phyloP scores from a whole-genome alignment of 2,113 vertebrate species.

The Orcinus orca region DNA sequence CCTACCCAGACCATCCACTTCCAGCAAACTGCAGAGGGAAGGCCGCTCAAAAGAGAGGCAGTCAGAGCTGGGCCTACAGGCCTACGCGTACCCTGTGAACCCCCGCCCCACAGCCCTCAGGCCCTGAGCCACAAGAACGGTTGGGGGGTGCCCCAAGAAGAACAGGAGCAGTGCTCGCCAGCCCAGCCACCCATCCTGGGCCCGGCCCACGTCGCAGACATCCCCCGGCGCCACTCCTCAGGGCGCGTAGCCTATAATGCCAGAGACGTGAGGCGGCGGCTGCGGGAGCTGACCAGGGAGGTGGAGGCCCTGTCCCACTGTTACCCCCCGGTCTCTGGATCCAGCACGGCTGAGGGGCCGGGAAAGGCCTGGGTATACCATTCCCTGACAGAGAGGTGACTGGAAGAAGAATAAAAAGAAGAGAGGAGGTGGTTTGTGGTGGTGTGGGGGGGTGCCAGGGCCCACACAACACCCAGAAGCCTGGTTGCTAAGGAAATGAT shows the following conservation, averaged over 20 bases:
- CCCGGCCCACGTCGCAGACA: neutral
- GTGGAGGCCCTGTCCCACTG: constrained; percentile 58
- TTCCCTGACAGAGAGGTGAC: constrained; percentile 42
- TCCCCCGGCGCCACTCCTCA: constrained; percentile 10
- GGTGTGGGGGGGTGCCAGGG: neutral
- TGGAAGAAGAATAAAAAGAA: constrained; percentile 46
- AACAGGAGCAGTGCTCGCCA: neutral
- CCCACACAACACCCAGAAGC: neutral
- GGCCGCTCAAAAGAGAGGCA: constrained; percentile 10
- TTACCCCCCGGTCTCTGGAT: neutral
- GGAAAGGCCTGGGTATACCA: constrained; percentile 60
- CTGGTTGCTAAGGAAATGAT: neutral
- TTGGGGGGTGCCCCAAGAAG: neutral
- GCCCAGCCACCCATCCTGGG: neutral
- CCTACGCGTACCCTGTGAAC: constrained; percentile 69
- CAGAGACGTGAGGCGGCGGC: constrained; percentile 55
- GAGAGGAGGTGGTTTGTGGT: constrained; percentile 8
- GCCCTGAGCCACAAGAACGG: neutral
- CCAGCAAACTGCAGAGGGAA: neutral
- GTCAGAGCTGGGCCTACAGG: constrained; percentile 57
- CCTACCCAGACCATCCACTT: constrained; percentile 51
- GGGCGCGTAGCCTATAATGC: constrained; percentile 53
- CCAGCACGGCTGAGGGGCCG: neutral
- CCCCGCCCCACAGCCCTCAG: constrained; percentile 27
- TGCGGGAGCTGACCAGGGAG: constrained; percentile 64